phyloP scores from a whole-genome alignment of 2,797 vertebrate species.

The Propithecus deckenii region DNA sequence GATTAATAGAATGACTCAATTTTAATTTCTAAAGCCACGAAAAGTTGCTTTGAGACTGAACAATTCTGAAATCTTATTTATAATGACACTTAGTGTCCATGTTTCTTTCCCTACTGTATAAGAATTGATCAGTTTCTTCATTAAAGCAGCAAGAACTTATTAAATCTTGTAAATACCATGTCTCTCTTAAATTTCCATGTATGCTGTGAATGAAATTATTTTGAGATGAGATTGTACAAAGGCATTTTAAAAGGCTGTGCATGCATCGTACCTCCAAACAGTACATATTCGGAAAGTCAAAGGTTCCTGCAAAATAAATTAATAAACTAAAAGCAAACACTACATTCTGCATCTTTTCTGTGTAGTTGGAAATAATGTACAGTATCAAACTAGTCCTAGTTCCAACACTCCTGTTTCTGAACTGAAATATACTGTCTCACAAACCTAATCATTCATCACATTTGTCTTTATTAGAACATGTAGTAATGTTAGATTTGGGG shows the following conservation, averaged over 20 bases:
- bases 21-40: conserved; percentile 81
- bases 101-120: conserved; percentile 84
- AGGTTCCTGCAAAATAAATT: conserved; percentile 86
- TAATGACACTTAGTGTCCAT: conserved; percentile 80
- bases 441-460: neutral
- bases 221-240: conserved; percentile 87
- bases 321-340: conserved; percentile 86
- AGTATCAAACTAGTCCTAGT: conserved; percentile 9
- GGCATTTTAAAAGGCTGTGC: conserved; percentile 85
- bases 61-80: conserved; percentile 85
- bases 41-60: conserved; percentile 78
- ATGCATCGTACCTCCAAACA: conserved; percentile 86
- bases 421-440: conserved; percentile 1
- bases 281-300: conserved; percentile 82
- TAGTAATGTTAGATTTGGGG: neutral
- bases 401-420: conserved; percentile 22
- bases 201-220: conserved; percentile 86
- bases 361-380: conserved; percentile 74
- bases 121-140: conserved; percentile 84
- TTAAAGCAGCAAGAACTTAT: conserved; percentile 83
- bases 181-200: conserved; percentile 85
- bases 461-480: neutral
- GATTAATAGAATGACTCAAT: conserved; percentile 78
- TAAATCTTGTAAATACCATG: conserved; percentile 86
- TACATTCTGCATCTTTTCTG: conserved; percentile 84